Evolutionary conservation across 2,113 vertebrate genomes (phyloP).

Genomic region (Notothenia rossii): DNA sequence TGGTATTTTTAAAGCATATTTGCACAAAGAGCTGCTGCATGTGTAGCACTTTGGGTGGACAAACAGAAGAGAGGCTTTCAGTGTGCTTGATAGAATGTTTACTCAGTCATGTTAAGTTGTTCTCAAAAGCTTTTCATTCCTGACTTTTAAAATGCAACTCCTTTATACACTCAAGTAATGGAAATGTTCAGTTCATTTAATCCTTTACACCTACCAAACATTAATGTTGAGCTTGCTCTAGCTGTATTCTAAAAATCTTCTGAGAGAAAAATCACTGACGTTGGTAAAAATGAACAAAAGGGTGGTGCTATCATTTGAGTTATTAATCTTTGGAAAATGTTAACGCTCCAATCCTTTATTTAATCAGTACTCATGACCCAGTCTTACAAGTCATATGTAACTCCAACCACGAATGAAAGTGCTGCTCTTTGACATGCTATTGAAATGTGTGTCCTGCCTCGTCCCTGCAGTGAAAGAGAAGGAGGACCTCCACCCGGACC

Average conservation of each 20-base stretch:
- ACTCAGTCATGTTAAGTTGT: constrained; percentile 26
- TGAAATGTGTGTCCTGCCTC: constrained; percentile 30
- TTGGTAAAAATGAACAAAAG: constrained; percentile 28
- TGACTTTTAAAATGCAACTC: constrained; percentile 17
- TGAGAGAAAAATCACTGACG: constrained; percentile 7
- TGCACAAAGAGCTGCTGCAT: constrained; percentile 50
- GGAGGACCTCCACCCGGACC: constrained; percentile 90
- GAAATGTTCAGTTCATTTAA: constrained; percentile 19
- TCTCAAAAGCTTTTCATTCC: constrained; percentile 31
- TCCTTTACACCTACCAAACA: not conserved
- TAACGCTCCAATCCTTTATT: not conserved
- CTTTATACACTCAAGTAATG: not conserved
- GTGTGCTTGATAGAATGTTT: constrained; percentile 39
- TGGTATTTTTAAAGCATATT: constrained; percentile 67
- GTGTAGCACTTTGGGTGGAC: constrained; percentile 48
- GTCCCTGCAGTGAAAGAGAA: constrained; percentile 92
- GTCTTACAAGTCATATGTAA: not conserved
- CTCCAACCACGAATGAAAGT: constrained; percentile 27
- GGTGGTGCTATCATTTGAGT: constrained; percentile 5
- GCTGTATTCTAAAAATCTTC: not conserved
- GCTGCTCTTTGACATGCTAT: constrained; percentile 11
- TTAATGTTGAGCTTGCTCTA: constrained; percentile 10
- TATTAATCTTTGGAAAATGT: constrained; percentile 18
- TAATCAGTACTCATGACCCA: not conserved
- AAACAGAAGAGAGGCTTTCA: constrained; percentile 39